A percentile compares a stretch with the other conserved stretches of the same genome.
Evolutionary conservation across 2,888 invertebrate genomes (phyloP).

Genomic region (Stictocephala bisonia): DNA sequence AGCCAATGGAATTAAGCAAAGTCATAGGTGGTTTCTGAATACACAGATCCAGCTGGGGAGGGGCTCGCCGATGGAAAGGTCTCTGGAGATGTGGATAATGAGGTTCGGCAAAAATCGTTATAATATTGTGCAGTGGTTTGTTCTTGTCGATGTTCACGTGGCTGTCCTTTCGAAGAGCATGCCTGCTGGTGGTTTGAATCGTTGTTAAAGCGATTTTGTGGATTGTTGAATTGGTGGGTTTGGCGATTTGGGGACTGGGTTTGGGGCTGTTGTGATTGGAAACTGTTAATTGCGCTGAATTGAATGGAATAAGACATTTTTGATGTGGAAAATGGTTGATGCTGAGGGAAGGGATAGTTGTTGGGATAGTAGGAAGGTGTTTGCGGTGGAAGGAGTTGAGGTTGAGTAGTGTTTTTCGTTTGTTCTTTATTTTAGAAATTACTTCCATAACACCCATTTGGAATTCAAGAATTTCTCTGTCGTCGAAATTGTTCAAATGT

Average conservation of each 20-base stretch:
- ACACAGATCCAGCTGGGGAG: conserved; percentile 11
- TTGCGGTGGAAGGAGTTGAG: conserved; percentile 22
- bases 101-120: conserved; percentile 10
- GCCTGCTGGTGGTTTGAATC: no score
- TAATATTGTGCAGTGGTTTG: conserved; percentile 26
- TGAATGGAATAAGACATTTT: no score
- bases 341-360: no score
- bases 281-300: no score
- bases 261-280: no score
- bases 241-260: no score
- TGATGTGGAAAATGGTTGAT: no score
- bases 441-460: conserved; percentile 22
- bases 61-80: conserved; percentile 22
- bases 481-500: conserved; percentile 18
- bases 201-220: no score
- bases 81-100: conserved; percentile 16
- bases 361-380: no score
- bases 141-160: conserved; percentile 19
- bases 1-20: conserved; percentile 20
- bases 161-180: no score
- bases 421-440: conserved; percentile 26
- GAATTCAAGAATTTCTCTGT: conserved; percentile 31
- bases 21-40: conserved; percentile 19
- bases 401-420: conserved; percentile 6
- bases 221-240: no score